Evolutionary conservation across 1,140 invertebrate species (phyloP).

Genomic region (Phymastichus coffea): DNA sequence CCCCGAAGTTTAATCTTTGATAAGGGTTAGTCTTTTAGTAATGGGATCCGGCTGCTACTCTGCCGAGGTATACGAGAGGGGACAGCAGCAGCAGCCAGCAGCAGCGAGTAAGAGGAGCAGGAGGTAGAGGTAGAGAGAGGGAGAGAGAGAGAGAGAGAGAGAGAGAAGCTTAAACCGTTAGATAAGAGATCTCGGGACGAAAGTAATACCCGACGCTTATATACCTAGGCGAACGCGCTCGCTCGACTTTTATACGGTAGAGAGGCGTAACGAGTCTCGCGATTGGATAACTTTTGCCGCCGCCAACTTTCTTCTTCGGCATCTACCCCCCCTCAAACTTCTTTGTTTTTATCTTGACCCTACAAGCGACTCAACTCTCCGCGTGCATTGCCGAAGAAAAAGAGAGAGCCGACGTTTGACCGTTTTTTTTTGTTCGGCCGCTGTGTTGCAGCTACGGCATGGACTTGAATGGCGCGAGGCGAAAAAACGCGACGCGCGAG

Average conservation of each 20-base stretch:
- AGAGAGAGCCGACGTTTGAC: too few relatives aligned
- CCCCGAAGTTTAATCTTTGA: conserved; percentile 64
- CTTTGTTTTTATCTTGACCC: too few relatives aligned
- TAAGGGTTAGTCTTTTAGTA: conserved; percentile 61
- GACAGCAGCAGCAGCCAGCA: too few relatives aligned
- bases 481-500: conserved; percentile 97
- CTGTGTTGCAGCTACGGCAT: conserved; percentile 77
- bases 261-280: conserved; percentile 52
- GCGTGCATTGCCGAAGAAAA: too few relatives aligned
- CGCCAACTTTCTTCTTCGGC: conserved; percentile 42
- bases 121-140: too few relatives aligned
- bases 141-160: not conserved
- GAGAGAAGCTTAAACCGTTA: conserved; percentile 55
- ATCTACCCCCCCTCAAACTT: conserved; percentile 12
- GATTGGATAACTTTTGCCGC: conserved; percentile 57
- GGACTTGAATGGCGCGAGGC: conserved; percentile 84
- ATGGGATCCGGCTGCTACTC: conserved; percentile 51
- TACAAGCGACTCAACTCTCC: too few relatives aligned
- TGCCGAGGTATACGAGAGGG: too few relatives aligned
- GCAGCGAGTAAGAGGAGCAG: conserved; percentile 13
- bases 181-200: conserved; percentile 56
- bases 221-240: conserved; percentile 36
- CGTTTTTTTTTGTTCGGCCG: too few relatives aligned
- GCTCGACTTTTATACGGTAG: conserved; percentile 50
- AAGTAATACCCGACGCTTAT: conserved; percentile 55